A percentile compares a stretch with the other conserved stretches of the same genome.
These are phyloP conservation scores for Diacarnus erythraeanus DNA, from an alignment of 37 sponge, comb jelly and placozoan species.

Conservation along the genomic window DNA sequence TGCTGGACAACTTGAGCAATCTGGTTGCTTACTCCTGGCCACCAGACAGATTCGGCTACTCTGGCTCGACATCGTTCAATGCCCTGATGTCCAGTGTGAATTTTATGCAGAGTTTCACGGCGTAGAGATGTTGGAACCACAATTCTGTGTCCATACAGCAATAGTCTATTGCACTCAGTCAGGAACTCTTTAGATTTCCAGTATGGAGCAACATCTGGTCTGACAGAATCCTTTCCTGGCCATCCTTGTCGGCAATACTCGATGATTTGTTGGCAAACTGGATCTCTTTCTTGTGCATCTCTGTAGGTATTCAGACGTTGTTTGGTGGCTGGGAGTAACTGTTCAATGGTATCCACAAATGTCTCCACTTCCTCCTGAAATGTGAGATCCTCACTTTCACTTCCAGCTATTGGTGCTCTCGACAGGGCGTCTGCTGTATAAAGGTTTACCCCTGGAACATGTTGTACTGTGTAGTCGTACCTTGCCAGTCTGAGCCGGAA, in stretches of 20 bases:
- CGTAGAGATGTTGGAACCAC: background rate
- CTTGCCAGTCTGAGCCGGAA: conserved; percentile 36
- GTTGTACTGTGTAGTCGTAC: conserved; percentile 21
- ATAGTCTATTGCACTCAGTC: background rate
- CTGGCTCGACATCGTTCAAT: background rate
- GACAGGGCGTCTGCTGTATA: conserved; percentile 28
- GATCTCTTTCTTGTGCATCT: too few species aligned
- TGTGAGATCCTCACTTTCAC: too few species aligned
- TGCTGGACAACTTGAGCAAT: background rate
- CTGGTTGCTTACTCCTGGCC: background rate
- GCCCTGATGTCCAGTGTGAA: background rate
- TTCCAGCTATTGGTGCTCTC: too few species aligned
- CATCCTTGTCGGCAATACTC: too few species aligned
- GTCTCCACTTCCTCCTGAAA: too few species aligned
- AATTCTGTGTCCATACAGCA: background rate
- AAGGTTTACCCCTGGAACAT: conserved; percentile 29
- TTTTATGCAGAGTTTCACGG: background rate
- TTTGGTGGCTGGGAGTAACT: too few species aligned
- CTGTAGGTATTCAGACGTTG: too few species aligned
- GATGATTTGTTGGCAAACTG: too few species aligned
- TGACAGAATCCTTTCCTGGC: too few species aligned
- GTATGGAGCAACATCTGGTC: too few species aligned
- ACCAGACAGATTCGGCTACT: background rate
- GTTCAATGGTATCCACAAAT: too few species aligned
- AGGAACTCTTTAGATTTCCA: background rate